A percentile compares a stretch with the other conserved stretches of the same genome.
Evolutionary conservation across 2,113 vertebrate genomes (phyloP).

Genomic region (Oryzias javanicus): DNA sequence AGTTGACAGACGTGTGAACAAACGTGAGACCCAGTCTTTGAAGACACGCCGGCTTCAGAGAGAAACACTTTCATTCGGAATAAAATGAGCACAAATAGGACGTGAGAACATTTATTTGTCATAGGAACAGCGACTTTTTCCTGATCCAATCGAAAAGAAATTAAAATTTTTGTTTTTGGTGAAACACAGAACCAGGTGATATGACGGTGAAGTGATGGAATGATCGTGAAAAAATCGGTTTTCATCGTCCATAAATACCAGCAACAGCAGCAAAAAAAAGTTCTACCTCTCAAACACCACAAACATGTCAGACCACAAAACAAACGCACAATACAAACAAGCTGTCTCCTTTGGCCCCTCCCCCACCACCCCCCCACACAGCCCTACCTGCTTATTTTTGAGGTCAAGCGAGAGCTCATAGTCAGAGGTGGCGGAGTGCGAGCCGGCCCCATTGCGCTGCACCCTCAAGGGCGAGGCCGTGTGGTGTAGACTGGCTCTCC

Average conservation of each 20-base stretch:
- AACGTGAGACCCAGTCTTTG: slow-evolving; percentile 24
- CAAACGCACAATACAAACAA: slow-evolving; percentile 53
- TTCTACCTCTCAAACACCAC: slow-evolving; percentile 35
- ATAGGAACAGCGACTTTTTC: slow-evolving; percentile 10
- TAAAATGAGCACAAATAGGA: slow-evolving; percentile 13
- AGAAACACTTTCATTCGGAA: slow-evolving; percentile 2
- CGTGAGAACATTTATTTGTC: slow-evolving; percentile 18
- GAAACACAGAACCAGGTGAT: slow-evolving; percentile 17
- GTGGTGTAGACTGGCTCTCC: slow-evolving; percentile 89
- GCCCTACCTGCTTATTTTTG: slow-evolving; percentile 99
- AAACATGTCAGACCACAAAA: slow-evolving; percentile 55
- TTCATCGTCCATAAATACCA: slow-evolving; percentile 19
- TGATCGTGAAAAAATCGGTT: slow-evolving; percentile 30
- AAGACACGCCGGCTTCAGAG: slow-evolving; percentile 8
- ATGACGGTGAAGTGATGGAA: slow-evolving; percentile 31
- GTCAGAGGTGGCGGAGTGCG: slow-evolving; percentile 85
- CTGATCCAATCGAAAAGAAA: slow-evolving; percentile 12
- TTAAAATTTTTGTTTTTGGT: neutral
- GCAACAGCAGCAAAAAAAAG: neutral
- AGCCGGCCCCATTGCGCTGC: slow-evolving; percentile 90
- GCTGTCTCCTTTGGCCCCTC: too few species aligned
- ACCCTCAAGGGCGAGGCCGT: slow-evolving; percentile 88
- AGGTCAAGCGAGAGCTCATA: slow-evolving; percentile 99
- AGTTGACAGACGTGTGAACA: slow-evolving; percentile 45
- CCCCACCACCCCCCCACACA: slow-evolving; percentile 41